Base-by-base conservation (phyloP, 1,140 invertebrate species). In the Medauroidea extradentata region DNA sequence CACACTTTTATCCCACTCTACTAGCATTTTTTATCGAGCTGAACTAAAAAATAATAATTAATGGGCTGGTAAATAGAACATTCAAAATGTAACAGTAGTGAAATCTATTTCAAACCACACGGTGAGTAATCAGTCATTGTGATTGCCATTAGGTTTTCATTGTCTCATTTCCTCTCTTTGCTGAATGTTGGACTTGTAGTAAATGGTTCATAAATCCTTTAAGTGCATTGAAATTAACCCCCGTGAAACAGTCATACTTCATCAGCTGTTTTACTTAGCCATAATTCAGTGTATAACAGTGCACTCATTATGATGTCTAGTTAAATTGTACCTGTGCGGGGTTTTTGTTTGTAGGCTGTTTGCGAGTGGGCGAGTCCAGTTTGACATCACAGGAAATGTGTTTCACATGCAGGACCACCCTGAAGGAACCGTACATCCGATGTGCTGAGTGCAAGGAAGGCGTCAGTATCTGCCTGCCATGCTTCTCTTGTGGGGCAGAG, bases 401-500 rank as follows among this genome's bases (percentile, higher is more conserved):
- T 49, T 49, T 34, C 14, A 38, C 19, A 13, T 57, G 55, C 25
- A 24, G 18, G 9, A 23, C 25, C 7, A 16, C 29, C 4, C 42
- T 57, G 27, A 49, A 29, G 25, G 55, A 57, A 29, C 88, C 89
- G 0, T 91, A 85, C 58, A 85, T 93, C 48, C 81, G 83, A 63
- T 93, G 91, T 71, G 83, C 81, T 13, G 77, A 85, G 61, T 92
- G 89, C 69, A 68, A 75, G 11, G 66, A 70, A 39, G 60, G 79
- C 0, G 77, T 80, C 16, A 19, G 27, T 23, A 69, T 91, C 1
- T 94, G 92, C 68, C 73, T 84, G 1, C 63, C 75, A 5, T 94
- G 92, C 76, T 94, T 94, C 74, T 79, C 89, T 0, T 82, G 81
- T 18, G 91, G 91, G 7, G 75, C 75, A 8, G 88, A 93, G 73